Conservation (phyloP, 2,797 vertebrate genomes). For the Apogon talboti region DNA sequence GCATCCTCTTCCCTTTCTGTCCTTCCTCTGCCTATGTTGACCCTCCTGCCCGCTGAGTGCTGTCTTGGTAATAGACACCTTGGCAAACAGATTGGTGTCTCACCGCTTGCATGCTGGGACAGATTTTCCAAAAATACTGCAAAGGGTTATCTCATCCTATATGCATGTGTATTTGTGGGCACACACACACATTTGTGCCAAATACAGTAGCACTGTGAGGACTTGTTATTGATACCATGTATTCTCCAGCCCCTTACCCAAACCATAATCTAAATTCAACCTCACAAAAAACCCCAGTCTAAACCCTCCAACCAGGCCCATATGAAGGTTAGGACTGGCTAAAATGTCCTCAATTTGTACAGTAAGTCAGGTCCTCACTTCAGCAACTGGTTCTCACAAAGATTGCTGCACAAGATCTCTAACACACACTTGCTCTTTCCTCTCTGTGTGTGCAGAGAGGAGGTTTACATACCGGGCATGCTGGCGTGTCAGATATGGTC, state of each 20-base stretch:
- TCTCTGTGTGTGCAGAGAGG: slow-evolving; percentile 6
- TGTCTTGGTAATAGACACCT: slow-evolving; percentile 72
- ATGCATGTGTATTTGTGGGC: slow-evolving; percentile 22
- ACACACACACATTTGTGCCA: slow-evolving; percentile 4
- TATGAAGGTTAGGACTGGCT: too few species aligned
- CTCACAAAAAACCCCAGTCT: too few species aligned
- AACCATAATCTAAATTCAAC: too few species aligned
- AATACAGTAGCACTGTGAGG: too few species aligned
- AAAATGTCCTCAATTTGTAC: too few species aligned
- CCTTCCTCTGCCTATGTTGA: slow-evolving; percentile 32
- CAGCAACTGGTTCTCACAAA: too few species aligned
- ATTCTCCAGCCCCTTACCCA: too few species aligned
- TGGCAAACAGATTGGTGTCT: slow-evolving; percentile 64
- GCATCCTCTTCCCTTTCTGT: slow-evolving; percentile 7
- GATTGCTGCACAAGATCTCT: background rate
- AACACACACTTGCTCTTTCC: background rate
- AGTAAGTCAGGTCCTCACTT: too few species aligned
- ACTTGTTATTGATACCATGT: too few species aligned
- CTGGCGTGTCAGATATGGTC: slow-evolving; percentile 78
- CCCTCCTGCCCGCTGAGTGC: slow-evolving; percentile 31
- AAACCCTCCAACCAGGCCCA: too few species aligned
- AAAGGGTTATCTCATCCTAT: slow-evolving; percentile 56
- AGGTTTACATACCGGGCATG: slow-evolving; percentile 67
- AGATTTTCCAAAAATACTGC: slow-evolving; percentile 79
- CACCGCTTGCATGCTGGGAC: slow-evolving; percentile 68